Evolutionary conservation across 1,140 invertebrate species (phyloP).

Genomic region (Drosophila pandora): DNA sequence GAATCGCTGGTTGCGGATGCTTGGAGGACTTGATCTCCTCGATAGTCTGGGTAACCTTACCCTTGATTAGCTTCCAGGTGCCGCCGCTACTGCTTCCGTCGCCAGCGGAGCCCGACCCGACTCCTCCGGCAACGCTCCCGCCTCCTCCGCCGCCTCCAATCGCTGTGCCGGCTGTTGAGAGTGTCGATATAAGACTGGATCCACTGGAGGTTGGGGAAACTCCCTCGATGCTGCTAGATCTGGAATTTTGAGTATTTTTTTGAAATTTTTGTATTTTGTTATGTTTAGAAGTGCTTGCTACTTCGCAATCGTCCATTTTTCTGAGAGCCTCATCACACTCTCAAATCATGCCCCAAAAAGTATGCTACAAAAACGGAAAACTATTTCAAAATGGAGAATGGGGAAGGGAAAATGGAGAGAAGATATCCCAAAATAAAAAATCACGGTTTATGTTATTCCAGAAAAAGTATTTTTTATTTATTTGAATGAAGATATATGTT

Average conservation of each 20-base stretch:
- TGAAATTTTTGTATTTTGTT: constrained; percentile 9
- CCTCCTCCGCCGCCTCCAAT: constrained; percentile 20
- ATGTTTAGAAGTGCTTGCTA: neutral
- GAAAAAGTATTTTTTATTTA: constrained; percentile 80
- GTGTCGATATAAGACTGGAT: constrained; percentile 59
- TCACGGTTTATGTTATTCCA: constrained; percentile 60
- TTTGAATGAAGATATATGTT: constrained; percentile 82
- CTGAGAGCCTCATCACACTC: neutral
- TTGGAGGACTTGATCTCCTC: constrained; percentile 83
- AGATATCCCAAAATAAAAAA: constrained; percentile 7
- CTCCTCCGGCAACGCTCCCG: constrained; percentile 16
- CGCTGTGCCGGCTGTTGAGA: constrained; percentile 51
- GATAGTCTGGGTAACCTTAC: constrained; percentile 80
- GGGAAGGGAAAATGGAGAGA: neutral
- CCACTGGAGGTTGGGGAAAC: constrained; percentile 69
- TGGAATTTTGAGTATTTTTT: constrained; percentile 37
- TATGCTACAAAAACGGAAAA: constrained; percentile 12
- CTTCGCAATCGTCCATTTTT: neutral
- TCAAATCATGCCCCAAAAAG: constrained; percentile 3
- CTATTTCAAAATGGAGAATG: neutral
- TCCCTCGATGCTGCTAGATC: constrained; percentile 77
- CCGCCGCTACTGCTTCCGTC: constrained; percentile 53
- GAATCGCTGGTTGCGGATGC: constrained; percentile 48
- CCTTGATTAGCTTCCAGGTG: constrained; percentile 83
- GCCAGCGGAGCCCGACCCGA: constrained; percentile 14